Percentiles rank a stretch among this genome's conserved stretches.
These are phyloP conservation scores for Drosophila ercepeae DNA, from an alignment of 1,140 invertebrate species.

Conservation along the genomic window DNA sequence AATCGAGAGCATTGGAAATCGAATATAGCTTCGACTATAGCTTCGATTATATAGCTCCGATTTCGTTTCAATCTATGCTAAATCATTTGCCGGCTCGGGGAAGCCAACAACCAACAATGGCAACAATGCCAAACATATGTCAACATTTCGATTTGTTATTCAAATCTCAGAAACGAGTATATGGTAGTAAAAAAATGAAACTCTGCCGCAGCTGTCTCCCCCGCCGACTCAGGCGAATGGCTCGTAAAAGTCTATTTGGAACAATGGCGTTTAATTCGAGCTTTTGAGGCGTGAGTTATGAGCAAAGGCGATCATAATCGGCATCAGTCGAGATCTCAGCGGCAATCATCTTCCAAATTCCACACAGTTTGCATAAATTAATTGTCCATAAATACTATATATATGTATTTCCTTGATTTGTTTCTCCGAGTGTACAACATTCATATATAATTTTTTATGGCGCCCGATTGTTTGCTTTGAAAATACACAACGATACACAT, in stretches of 20 bases:
- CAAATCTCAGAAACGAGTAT: slow-evolving; percentile 63
- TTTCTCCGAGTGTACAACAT: slow-evolving; percentile 27
- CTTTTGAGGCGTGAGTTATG: slow-evolving; percentile 62
- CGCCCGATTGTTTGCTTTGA: slow-evolving; percentile 37
- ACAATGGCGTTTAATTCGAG: slow-evolving; percentile 77
- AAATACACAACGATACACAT: too few species aligned
- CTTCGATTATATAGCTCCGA: slow-evolving; percentile 1
- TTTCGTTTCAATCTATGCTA: slow-evolving; percentile 16
- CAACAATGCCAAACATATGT: slow-evolving; percentile 73
- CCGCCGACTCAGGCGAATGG: slow-evolving; percentile 6
- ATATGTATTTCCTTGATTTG: slow-evolving; percentile 33
- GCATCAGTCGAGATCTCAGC: slow-evolving; percentile 34
- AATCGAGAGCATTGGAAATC: slow-evolving; percentile 43
- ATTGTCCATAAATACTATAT: slow-evolving; percentile 15
- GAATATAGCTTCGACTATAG: too few species aligned
- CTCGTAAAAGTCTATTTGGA: slow-evolving; percentile 56
- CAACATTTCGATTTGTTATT: slow-evolving; percentile 79
- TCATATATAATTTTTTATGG: slow-evolving; percentile 32
- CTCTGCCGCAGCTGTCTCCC: slow-evolving; percentile 45
- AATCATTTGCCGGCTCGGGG: slow-evolving; percentile 27
- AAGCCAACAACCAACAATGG: slow-evolving; percentile 59
- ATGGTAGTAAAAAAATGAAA: slow-evolving; percentile 66
- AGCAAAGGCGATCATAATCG: slow-evolving; percentile 53
- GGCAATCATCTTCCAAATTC: slow-evolving; percentile 47
- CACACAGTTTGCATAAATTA: slow-evolving; percentile 75